Evolutionary conservation across 2,888 invertebrate species (phyloP).

Genomic region (Harpalus rufipes): DNA sequence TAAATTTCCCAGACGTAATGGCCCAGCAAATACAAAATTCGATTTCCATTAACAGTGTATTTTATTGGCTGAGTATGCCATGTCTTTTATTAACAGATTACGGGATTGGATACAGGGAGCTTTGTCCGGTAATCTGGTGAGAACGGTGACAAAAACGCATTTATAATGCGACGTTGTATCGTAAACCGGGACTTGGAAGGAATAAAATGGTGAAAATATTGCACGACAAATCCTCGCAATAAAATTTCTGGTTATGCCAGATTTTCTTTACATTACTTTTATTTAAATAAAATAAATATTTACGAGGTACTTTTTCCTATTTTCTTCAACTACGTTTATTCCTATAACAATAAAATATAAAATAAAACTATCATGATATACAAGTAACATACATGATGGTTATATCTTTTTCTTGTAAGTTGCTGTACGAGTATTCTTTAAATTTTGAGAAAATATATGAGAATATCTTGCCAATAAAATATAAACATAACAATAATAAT

Average conservation of each 20-base stretch:
- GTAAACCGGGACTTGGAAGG: constrained; percentile 22
- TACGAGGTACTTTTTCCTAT: background rate
- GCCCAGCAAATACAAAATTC: constrained; percentile 49
- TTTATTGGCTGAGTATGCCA: constrained; percentile 37
- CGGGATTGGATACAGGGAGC: constrained; percentile 37
- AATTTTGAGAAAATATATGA: too few species aligned
- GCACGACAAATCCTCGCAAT: constrained; percentile 20
- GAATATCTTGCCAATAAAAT: too few species aligned
- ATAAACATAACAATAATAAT: too few species aligned
- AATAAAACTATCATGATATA: background rate
- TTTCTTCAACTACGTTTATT: background rate
- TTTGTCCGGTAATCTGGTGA: constrained; percentile 33
- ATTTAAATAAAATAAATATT: constrained; percentile 25
- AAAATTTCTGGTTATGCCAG: constrained; percentile 18
- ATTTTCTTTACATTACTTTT: constrained; percentile 32
- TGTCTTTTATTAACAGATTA: constrained; percentile 40
- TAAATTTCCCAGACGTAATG: constrained; percentile 27
- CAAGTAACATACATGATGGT: background rate
- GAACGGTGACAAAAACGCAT: constrained; percentile 41
- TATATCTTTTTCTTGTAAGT: background rate
- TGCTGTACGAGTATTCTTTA: too few species aligned
- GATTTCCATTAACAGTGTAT: constrained; percentile 52
- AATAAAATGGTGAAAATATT: constrained; percentile 33
- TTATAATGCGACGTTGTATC: constrained; percentile 37
- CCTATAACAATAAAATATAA: background rate